Conservation (phyloP, 2,113 vertebrate genomes). For the Oncorhynchus keta region DNA sequence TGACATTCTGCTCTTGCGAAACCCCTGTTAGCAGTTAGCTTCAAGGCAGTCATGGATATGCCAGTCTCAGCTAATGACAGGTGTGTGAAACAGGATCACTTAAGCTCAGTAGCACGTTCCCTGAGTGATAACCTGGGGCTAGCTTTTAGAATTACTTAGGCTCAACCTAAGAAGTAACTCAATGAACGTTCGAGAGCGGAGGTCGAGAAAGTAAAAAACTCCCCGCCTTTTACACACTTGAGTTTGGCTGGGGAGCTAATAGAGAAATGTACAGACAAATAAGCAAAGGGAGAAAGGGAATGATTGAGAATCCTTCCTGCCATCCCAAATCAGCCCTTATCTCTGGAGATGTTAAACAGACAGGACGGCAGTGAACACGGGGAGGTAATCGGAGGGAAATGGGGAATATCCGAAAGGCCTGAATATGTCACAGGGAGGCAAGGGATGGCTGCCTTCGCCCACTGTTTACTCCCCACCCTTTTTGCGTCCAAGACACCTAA, state of each 20-base stretch:
- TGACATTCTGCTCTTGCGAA: conserved; percentile 35
- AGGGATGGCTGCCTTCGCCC: neutral
- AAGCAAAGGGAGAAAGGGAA: neutral
- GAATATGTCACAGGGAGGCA: conserved; percentile 39
- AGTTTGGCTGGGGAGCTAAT: too few relatives aligned
- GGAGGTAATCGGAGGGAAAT: conserved; percentile 37
- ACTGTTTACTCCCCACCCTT: conserved; percentile 2
- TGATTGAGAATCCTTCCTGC: conserved; percentile 34
- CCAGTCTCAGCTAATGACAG: conserved; percentile 61
- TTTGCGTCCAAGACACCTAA: neutral
- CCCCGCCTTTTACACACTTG: neutral
- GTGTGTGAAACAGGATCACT: conserved; percentile 74
- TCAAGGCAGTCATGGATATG: conserved; percentile 56
- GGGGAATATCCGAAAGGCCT: conserved; percentile 34
- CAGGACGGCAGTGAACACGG: conserved; percentile 21
- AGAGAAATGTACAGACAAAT: neutral
- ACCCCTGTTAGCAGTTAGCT: conserved; percentile 54
- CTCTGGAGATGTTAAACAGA: conserved; percentile 28
- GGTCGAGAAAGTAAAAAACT: neutral
- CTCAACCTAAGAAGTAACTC: conserved; percentile 42
- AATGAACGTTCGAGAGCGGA: conserved; percentile 30
- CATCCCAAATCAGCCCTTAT: conserved; percentile 25
- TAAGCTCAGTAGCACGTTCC: conserved; percentile 58
- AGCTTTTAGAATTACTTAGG: conserved; percentile 39
- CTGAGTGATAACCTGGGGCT: conserved; percentile 50